Evolutionary conservation across 2,888 invertebrate species (phyloP).

Genomic region (Orthonevra nobilis): DNA sequence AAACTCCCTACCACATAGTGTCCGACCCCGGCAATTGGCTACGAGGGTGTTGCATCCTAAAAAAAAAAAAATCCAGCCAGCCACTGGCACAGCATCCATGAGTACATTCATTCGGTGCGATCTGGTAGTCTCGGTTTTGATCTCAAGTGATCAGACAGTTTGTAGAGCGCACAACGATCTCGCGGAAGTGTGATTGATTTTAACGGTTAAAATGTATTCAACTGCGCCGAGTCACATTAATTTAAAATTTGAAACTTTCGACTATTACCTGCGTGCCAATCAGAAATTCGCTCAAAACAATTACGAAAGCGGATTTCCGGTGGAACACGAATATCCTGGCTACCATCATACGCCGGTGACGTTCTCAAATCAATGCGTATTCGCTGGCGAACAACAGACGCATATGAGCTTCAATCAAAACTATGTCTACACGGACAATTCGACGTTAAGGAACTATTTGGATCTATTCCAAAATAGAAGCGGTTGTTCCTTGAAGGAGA

Average conservation of each 20-base stretch:
- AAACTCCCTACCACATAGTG: constrained; percentile 16
- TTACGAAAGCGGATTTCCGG: constrained; percentile 38
- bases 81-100: constrained; percentile 3
- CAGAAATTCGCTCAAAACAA: constrained; percentile 49
- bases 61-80: constrained; percentile 22
- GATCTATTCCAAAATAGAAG: constrained; percentile 58
- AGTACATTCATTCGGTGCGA: constrained; percentile 3
- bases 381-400: constrained; percentile 27
- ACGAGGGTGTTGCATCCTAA: background rate
- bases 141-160: constrained; percentile 28
- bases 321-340: constrained; percentile 41
- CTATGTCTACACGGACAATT: constrained; percentile 32
- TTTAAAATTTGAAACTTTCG: constrained; percentile 58
- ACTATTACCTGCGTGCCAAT: constrained; percentile 55
- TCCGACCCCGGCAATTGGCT: constrained; percentile 50
- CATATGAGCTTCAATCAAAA: constrained; percentile 45
- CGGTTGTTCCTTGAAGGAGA: constrained; percentile 22
- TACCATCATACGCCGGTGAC: constrained; percentile 17
- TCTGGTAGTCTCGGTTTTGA: constrained; percentile 46
- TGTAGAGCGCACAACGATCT: background rate
- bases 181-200: background rate
- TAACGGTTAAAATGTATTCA: constrained; percentile 56
- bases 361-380: constrained; percentile 51
- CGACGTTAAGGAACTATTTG: constrained; percentile 56
- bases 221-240: constrained; percentile 37